A percentile compares a stretch with the other conserved stretches of the same genome.
Evolutionary conservation across 2,888 invertebrate species (phyloP).

Genomic region (Campoletis raptor): DNA sequence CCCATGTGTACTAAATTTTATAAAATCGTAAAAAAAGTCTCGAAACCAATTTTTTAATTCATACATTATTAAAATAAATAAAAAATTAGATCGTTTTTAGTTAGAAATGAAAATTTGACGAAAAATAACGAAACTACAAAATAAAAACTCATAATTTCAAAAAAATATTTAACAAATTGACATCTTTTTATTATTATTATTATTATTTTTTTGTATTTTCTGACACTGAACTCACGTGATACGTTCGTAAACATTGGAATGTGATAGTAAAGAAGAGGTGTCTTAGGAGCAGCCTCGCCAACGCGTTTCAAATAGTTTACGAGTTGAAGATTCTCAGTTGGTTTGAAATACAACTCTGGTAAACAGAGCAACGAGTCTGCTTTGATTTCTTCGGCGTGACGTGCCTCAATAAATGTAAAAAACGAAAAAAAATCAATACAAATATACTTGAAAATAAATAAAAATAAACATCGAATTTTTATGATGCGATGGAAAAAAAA

Average conservation of each 20-base stretch:
- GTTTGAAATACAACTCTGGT: constrained; percentile 92
- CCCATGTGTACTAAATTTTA: constrained; percentile 89
- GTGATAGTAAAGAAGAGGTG: constrained; percentile 94
- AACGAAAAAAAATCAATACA: background rate
- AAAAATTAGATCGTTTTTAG: background rate
- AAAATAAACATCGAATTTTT: background rate
- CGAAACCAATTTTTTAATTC: background rate
- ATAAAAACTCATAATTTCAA: background rate
- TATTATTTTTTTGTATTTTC: background rate
- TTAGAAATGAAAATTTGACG: background rate
- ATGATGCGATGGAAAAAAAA: background rate
- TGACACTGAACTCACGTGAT: constrained; percentile 87
- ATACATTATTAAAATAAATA: background rate
- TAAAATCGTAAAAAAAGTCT: background rate
- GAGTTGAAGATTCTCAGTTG: constrained; percentile 87
- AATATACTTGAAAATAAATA: background rate
- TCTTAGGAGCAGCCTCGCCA: constrained; percentile 89
- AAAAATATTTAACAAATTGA: constrained; percentile 3
- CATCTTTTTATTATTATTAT: background rate
- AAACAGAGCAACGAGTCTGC: constrained; percentile 90
- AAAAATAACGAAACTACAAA: background rate
- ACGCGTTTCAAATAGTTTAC: constrained; percentile 89
- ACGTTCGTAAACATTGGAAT: constrained; percentile 91
- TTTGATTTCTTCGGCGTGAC: constrained; percentile 88
- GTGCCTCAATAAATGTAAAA: constrained; percentile 85